Evolutionary conservation across 1,140 invertebrate genomes (phyloP).

Genomic region (Sycobia sp.): DNA sequence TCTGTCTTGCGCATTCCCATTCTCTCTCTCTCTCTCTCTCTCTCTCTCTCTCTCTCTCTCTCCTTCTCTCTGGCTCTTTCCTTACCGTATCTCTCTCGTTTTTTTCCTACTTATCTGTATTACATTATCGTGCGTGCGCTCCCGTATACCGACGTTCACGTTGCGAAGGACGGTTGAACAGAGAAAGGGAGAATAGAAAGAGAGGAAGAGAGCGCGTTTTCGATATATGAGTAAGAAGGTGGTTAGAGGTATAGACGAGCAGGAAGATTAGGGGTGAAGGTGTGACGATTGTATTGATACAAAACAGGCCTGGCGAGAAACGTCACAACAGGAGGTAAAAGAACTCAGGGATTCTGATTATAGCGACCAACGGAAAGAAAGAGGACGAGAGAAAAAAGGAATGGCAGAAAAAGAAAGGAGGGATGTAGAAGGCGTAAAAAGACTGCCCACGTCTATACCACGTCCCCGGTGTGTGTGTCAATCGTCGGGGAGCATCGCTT

Average conservation of each 20-base stretch:
- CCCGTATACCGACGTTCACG: too few relatives aligned
- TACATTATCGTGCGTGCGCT: too few relatives aligned
- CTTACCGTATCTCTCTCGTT: neutral
- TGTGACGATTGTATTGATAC: too few relatives aligned
- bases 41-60: neutral
- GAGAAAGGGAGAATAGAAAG: too few relatives aligned
- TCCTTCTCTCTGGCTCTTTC: neutral
- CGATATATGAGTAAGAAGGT: neutral
- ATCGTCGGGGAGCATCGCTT: conserved; percentile 6
- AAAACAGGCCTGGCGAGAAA: too few relatives aligned
- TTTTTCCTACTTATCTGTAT: conserved; percentile 1
- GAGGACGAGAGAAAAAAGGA: neutral
- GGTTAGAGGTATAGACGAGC: neutral
- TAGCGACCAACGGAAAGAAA: neutral
- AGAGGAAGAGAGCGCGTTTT: too few relatives aligned
- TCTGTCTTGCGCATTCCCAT: too few relatives aligned
- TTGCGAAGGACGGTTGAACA: too few relatives aligned
- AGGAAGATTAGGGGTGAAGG: neutral
- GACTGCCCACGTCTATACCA: neutral
- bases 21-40: neutral
- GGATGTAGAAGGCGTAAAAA: neutral
- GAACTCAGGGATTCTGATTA: too few relatives aligned
- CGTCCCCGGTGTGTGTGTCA: neutral
- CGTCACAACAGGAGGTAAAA: too few relatives aligned
- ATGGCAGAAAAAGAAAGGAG: neutral